These are phyloP conservation scores for Brachionus plicatilis DNA, from an alignment of 1,140 invertebrate genomes.

Conservation along the genomic window DNA sequence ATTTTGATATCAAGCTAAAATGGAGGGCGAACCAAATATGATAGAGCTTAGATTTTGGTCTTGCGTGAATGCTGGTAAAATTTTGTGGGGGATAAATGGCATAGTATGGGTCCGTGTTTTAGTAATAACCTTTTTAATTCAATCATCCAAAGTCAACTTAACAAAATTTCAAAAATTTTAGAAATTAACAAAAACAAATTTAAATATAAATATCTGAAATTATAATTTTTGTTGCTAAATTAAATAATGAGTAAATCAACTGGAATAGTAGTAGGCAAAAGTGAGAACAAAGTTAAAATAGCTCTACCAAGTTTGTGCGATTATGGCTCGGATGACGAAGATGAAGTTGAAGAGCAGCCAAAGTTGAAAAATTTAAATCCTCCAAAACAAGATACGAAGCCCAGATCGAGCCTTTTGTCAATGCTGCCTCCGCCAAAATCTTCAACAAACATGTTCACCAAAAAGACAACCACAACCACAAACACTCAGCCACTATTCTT, in stretches of 20 bases:
- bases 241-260: not conserved
- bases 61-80: too few species aligned
- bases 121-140: too few species aligned
- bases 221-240: not conserved
- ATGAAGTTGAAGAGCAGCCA: not conserved
- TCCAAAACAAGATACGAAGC: not conserved
- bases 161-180: not conserved
- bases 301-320: not conserved
- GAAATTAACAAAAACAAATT: not conserved
- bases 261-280: not conserved
- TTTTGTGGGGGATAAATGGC: too few species aligned
- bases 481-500: not conserved
- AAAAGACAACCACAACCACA: not conserved
- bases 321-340: not conserved
- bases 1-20: too few species aligned
- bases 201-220: not conserved
- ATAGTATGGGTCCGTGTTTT: too few species aligned
- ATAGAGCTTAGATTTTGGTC: too few species aligned
- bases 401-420: not conserved
- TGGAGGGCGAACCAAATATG: too few species aligned
- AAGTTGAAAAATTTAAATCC: conserved; percentile 28
- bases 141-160: not conserved
- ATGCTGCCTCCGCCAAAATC: conserved; percentile 31
- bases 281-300: not conserved
- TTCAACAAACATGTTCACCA: not conserved